Conservation (phyloP, 2,888 invertebrate species). For the Sesamia inferens region DNA sequence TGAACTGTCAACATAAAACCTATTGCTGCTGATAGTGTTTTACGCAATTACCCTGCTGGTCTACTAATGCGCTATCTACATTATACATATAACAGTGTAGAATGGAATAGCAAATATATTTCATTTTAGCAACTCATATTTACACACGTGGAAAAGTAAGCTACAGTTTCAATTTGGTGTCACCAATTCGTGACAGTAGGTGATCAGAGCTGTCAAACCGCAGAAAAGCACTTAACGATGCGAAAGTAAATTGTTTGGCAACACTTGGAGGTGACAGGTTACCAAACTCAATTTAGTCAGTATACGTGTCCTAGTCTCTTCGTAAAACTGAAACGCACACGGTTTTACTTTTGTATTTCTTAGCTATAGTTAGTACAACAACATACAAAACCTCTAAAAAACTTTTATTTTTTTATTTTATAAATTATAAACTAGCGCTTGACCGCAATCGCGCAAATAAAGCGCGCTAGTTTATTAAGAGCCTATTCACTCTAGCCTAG, state of each 20-base stretch:
- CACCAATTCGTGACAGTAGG: background rate
- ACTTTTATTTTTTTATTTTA: too few species aligned
- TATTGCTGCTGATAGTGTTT: too few species aligned
- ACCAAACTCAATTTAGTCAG: slow-evolving; percentile 21
- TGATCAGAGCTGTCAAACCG: slow-evolving; percentile 6
- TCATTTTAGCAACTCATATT: background rate
- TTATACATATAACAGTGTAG: too few species aligned
- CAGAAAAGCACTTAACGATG: background rate
- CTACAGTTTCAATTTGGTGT: background rate
- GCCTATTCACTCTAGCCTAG: too few species aligned
- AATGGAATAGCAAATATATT: background rate
- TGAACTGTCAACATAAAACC: too few species aligned
- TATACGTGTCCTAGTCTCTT: background rate
- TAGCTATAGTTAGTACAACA: background rate
- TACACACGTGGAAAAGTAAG: background rate
- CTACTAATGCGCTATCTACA: too few species aligned
- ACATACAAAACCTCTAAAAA: too few species aligned
- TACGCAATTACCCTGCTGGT: too few species aligned
- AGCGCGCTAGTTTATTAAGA: too few species aligned
- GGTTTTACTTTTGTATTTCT: background rate
- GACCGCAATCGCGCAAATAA: too few species aligned
- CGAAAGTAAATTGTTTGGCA: slow-evolving; percentile 31
- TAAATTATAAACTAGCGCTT: too few species aligned
- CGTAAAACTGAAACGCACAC: background rate
- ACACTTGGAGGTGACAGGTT: slow-evolving; percentile 15